A percentile compares a stretch with the other conserved stretches of the same genome.
phyloP scores from a whole-genome alignment of 2,797 vertebrate species.

The Heliangelus exortis region DNA sequence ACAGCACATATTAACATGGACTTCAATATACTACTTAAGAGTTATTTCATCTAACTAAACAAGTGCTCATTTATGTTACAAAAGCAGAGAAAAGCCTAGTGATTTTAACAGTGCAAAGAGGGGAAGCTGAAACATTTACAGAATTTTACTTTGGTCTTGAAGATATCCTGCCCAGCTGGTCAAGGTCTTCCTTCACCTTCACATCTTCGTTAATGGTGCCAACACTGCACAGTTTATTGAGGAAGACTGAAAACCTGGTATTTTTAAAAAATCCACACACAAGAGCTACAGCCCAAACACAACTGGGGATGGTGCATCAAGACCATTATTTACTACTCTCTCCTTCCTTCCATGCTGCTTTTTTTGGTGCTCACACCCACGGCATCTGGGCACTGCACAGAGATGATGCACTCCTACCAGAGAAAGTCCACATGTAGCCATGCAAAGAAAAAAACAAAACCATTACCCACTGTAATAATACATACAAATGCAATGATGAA shows the following conservation, averaged over 20 bases:
- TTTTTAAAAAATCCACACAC: background rate
- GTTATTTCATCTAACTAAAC: conserved; percentile 79
- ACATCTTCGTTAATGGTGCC: background rate
- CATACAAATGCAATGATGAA: conserved; percentile 48
- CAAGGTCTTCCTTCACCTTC: background rate
- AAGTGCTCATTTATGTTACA: conserved; percentile 68
- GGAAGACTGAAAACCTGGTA: background rate
- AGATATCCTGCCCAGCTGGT: background rate
- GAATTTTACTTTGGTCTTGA: conserved; percentile 49
- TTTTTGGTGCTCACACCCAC: background rate
- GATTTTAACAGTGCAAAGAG: conserved; percentile 45
- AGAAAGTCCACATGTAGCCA: background rate
- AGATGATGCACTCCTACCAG: background rate
- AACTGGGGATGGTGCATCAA: background rate
- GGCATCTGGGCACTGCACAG: background rate
- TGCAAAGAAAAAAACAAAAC: background rate
- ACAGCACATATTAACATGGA: conserved; percentile 95
- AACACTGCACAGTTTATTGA: background rate
- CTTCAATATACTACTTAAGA: conserved; percentile 80
- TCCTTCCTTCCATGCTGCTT: background rate
- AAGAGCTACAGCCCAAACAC: background rate
- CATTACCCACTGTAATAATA: conserved; percentile 9
- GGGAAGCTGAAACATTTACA: background rate
- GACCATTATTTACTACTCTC: background rate
- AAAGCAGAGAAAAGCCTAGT: conserved; percentile 39